phyloP scores from a whole-genome alignment of 2,797 vertebrate species.

The Lepilemur septentrionalis region DNA sequence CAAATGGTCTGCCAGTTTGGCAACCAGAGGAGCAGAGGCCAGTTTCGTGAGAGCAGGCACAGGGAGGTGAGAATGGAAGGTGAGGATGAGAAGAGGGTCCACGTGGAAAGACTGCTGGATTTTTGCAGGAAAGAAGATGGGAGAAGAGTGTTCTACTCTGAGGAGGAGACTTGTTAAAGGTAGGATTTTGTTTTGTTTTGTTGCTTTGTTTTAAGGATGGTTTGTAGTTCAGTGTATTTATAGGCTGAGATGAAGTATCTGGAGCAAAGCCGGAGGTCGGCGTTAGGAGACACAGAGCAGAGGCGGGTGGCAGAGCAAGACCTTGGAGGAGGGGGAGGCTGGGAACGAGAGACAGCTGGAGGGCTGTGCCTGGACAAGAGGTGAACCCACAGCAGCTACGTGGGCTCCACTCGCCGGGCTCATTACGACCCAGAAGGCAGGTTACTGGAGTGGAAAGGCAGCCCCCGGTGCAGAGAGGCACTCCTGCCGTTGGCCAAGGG shows the following conservation, averaged over 20 bases:
- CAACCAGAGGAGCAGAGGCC: not conserved
- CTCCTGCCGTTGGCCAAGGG: not conserved
- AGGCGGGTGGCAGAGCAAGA: rapidly evolving
- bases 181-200: not conserved
- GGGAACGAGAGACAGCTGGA: too few relatives aligned
- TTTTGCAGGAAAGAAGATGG: not conserved
- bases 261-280: not conserved
- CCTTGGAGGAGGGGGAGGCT: rapidly evolving
- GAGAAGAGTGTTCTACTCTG: not conserved
- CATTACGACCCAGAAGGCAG: not conserved
- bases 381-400: rapidly evolving
- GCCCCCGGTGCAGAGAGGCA: not conserved
- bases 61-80: rapidly evolving
- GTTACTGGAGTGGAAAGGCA: rapidly evolving
- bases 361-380: not conserved
- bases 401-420: not conserved
- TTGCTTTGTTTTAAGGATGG: not conserved
- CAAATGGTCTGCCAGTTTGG: not conserved
- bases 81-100: not conserved
- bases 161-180: not conserved
- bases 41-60: not conserved
- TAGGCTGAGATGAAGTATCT: not conserved
- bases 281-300: not conserved
- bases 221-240: not conserved
- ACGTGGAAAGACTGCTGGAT: not conserved